Conservation (phyloP, 2,113 vertebrate species). For the Archocentrus centrarchus region DNA sequence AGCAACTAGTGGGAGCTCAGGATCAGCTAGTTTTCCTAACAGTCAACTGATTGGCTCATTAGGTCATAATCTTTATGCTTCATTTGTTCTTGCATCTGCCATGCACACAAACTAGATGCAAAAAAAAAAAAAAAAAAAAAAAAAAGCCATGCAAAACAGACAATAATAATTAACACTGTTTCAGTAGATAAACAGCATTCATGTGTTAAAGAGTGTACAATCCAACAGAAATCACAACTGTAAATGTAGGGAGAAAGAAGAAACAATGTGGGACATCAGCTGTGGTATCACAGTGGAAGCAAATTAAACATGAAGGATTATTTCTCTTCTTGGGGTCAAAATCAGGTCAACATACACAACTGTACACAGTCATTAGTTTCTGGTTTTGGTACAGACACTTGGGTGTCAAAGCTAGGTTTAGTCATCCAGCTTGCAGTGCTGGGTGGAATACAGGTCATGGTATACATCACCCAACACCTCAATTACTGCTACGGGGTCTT, state of each 20-base stretch:
- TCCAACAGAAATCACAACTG: background rate
- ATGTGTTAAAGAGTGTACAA: background rate
- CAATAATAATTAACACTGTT: background rate
- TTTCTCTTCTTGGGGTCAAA: background rate
- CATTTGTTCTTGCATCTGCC: background rate
- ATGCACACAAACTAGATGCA: background rate
- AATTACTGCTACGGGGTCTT: background rate
- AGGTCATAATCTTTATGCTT: background rate
- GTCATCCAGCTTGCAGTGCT: no score
- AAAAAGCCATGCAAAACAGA: background rate
- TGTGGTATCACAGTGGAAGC: background rate
- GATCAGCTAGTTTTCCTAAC: background rate
- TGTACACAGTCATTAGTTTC: no score
- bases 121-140: no score
- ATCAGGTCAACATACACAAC: no score
- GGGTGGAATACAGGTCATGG: no score
- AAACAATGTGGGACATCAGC: background rate
- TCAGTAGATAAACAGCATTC: background rate
- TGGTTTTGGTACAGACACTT: no score
- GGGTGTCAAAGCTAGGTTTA: no score
- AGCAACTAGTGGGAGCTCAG: constrained; percentile 6
- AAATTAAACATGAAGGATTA: background rate
- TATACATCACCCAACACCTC: no score
- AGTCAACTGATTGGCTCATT: fast-evolving
- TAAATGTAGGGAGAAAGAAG: background rate